Conservation (phyloP, 2,797 vertebrate species). For the Sebastolobus alascanus region DNA sequence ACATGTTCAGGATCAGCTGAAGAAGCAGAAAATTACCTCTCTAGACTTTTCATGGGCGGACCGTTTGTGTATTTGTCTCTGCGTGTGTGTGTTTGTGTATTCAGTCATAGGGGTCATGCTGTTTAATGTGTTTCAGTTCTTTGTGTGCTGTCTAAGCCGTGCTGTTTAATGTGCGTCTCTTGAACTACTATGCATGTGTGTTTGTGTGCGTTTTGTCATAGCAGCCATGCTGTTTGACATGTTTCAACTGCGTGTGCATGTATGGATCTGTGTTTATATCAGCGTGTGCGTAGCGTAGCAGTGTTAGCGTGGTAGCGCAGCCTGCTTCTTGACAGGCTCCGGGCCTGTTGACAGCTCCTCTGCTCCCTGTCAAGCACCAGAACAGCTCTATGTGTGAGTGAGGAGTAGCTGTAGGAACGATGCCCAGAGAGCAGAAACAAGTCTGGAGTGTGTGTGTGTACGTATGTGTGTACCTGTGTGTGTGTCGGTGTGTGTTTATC, state of each 20-base stretch:
- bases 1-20: conserved; percentile 84
- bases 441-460: conserved; percentile 32
- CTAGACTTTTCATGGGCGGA: conserved; percentile 63
- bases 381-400: conserved; percentile 79
- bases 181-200: conserved; percentile 34
- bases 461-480: conserved; percentile 14
- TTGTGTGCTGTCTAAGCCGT: conserved; percentile 31
- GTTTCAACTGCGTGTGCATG: conserved; percentile 53
- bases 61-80: conserved; percentile 67
- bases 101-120: conserved; percentile 51
- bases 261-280: conserved; percentile 64
- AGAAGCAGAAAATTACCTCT: conserved; percentile 80
- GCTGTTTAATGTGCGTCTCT: conserved; percentile 52
- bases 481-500: conserved; percentile 41
- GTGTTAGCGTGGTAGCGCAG: conserved; percentile 45
- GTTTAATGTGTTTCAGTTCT: conserved; percentile 59
- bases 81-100: conserved; percentile 60
- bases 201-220: conserved; percentile 65
- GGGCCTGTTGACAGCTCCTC: conserved; percentile 79
- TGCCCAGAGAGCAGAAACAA: conserved; percentile 52
- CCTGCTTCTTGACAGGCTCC: conserved; percentile 68
- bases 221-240: conserved; percentile 62
- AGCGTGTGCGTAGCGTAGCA: conserved; percentile 10
- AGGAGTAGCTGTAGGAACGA: conserved; percentile 72
- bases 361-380: conserved; percentile 78